Percentiles rank a stretch among this genome's conserved stretches.
Evolutionary conservation across 2,113 vertebrate species (phyloP).

Genomic region (Columba janthina): DNA sequence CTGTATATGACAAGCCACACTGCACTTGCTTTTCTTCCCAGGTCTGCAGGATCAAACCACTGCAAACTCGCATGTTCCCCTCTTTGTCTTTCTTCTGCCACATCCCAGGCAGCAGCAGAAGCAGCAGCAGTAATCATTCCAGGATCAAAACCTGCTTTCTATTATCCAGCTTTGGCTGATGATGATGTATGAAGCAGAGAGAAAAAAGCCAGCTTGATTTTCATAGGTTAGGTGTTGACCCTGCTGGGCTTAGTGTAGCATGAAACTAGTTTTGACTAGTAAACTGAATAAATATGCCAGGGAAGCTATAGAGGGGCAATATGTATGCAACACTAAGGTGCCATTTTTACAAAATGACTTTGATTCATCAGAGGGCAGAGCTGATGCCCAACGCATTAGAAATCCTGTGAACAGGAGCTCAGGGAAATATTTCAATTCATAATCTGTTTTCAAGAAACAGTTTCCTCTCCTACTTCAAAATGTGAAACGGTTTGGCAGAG

Average conservation of each 20-base stretch:
- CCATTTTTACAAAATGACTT: constrained; percentile 59
- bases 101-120: not conserved
- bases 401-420: constrained; percentile 34
- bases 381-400: constrained; percentile 32
- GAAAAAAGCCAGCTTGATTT: constrained; percentile 70
- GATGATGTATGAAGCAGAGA: constrained; percentile 66
- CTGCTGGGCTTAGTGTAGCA: constrained; percentile 76
- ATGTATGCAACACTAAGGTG: constrained; percentile 68
- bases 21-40: not conserved
- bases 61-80: not conserved
- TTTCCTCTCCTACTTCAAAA: not conserved
- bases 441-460: not conserved
- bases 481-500: constrained; percentile 24
- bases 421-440: constrained; percentile 44
- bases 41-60: not conserved
- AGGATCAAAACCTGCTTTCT: constrained; percentile 46
- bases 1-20: not conserved
- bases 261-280: constrained; percentile 75
- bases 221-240: constrained; percentile 70
- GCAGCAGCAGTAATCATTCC: not conserved
- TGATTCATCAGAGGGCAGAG: constrained; percentile 63
- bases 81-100: not conserved
- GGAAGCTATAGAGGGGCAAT: constrained; percentile 48
- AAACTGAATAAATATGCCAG: constrained; percentile 72
- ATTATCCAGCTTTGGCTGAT: constrained; percentile 59